phyloP scores from a whole-genome alignment of 1,140 invertebrate species.

The Diachasmimorpha longicaudata region DNA sequence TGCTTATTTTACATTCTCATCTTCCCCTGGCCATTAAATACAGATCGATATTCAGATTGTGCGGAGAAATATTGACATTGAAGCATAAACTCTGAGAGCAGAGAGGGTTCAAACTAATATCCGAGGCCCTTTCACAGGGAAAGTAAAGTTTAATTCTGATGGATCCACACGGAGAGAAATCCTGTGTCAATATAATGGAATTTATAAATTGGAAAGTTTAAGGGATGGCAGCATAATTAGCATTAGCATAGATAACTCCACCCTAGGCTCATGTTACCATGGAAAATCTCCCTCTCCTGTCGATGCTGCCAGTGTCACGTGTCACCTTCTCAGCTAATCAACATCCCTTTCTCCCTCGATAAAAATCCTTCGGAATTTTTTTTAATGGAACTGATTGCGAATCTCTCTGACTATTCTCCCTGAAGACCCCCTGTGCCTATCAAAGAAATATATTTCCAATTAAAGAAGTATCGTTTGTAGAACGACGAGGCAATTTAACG shows the following conservation, averaged over 20 bases:
- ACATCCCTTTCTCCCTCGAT: not conserved
- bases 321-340: not conserved
- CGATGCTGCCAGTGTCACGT: not conserved
- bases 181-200: too few relatives aligned
- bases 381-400: not conserved
- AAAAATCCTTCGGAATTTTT: not conserved
- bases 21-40: not conserved
- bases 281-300: not conserved
- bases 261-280: too few relatives aligned
- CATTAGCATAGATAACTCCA: too few relatives aligned
- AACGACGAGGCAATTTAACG: not conserved
- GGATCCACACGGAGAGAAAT: too few relatives aligned
- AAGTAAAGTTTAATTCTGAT: too few relatives aligned
- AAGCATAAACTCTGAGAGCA: not conserved
- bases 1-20: not conserved
- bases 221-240: too few relatives aligned
- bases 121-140: too few relatives aligned
- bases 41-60: not conserved
- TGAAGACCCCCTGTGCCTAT: not conserved
- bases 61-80: not conserved
- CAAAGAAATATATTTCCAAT: not conserved
- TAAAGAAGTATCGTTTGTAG: not conserved
- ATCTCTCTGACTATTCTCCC: not conserved
- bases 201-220: too few relatives aligned
- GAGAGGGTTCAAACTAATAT: too few relatives aligned